Conservation (phyloP, 2,888 invertebrate genomes). For the Machimus atricapillus region DNA sequence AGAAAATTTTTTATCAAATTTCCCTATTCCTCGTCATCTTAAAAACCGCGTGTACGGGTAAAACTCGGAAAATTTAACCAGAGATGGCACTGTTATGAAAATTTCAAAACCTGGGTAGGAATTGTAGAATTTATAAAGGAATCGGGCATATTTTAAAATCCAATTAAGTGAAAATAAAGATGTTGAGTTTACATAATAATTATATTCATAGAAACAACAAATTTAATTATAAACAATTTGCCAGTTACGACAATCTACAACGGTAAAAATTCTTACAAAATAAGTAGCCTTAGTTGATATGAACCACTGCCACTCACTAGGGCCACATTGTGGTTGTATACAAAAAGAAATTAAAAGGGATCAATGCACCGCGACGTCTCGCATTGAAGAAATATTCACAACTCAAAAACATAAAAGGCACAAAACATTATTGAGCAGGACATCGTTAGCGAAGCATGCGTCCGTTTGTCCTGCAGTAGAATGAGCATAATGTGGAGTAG, state of each 20-base stretch:
- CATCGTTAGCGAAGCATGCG: not conserved
- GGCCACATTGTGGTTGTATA: not conserved
- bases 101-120: too few relatives aligned
- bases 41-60: too few relatives aligned
- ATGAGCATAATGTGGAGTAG: not conserved
- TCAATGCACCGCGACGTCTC: not conserved
- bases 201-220: conserved; percentile 20
- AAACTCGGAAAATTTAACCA: too few relatives aligned
- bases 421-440: not conserved
- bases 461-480: not conserved
- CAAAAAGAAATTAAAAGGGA: not conserved
- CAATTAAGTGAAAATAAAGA: not conserved
- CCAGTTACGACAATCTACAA: not conserved
- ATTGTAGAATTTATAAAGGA: not conserved
- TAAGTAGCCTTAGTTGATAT: not conserved
- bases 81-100: too few relatives aligned
- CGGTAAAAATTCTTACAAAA: conserved; percentile 9
- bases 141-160: not conserved
- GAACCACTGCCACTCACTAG: not conserved
- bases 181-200: not conserved
- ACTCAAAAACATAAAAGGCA: conserved; percentile 17
- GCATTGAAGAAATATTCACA: conserved; percentile 19
- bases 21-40: too few relatives aligned
- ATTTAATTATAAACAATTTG: conserved; percentile 23
- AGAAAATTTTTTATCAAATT: not conserved